phyloP scores from a whole-genome alignment of 2,888 invertebrate species.

The Torymus aiolomorphi region DNA sequence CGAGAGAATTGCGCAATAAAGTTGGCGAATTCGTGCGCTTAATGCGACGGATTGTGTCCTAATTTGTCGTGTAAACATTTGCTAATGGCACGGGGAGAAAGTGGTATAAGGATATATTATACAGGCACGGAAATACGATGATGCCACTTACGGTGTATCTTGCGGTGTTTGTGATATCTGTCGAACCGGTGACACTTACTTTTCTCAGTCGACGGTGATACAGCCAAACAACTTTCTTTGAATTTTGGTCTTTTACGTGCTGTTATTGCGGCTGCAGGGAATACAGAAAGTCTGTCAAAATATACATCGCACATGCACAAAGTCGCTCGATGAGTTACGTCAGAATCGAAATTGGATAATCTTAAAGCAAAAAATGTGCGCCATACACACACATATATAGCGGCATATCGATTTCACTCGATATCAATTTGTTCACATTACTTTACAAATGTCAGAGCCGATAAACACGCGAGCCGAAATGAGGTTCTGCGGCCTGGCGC shows the following conservation, averaged over 20 bases:
- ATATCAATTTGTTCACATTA: neutral
- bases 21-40: no score
- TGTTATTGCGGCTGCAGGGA: neutral
- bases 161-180: neutral
- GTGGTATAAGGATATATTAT: neutral
- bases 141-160: slow-evolving; percentile 8
- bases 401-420: neutral
- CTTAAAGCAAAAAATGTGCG: no score
- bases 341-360: no score
- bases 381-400: neutral
- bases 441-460: neutral
- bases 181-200: no score
- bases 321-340: no score
- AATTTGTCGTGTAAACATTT: slow-evolving; percentile 21
- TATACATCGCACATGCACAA: no score
- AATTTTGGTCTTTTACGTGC: neutral
- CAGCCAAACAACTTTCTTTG: slow-evolving; percentile 15
- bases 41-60: no score
- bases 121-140: neutral
- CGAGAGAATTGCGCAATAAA: no score
- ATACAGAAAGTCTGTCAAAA: no score
- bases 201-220: no score
- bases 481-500: neutral
- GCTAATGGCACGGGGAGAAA: slow-evolving; percentile 24
- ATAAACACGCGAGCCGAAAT: neutral